Evolutionary conservation across 2,797 vertebrate genomes (phyloP).

Genomic region (Sebastes steindachneri): DNA sequence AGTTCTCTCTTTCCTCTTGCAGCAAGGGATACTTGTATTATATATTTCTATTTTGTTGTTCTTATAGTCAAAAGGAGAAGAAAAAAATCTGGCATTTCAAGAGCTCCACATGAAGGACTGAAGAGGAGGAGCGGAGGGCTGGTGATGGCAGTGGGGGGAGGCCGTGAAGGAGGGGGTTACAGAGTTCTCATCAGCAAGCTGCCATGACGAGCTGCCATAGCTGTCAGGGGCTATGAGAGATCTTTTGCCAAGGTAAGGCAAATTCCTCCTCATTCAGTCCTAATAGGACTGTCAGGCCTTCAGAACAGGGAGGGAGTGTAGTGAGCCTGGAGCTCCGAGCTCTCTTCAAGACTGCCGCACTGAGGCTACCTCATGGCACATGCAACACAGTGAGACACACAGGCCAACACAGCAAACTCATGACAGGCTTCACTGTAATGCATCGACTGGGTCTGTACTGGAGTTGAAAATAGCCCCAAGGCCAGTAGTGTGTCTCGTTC

Average conservation of each 20-base stretch:
- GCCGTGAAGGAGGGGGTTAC: constrained; percentile 8
- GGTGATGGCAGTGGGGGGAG: constrained; percentile 21
- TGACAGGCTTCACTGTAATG: constrained; percentile 63
- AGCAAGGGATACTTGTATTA: constrained; percentile 26
- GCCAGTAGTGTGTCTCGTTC: constrained; percentile 25
- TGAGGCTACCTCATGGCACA: constrained; percentile 55
- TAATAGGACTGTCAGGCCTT: constrained; percentile 76
- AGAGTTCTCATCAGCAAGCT: constrained; percentile 68
- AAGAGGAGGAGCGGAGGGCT: constrained; percentile 26
- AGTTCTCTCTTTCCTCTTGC: not conserved
- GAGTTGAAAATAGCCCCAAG: constrained; percentile 52
- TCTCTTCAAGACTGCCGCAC: constrained; percentile 35
- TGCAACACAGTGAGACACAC: constrained; percentile 65
- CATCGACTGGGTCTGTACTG: constrained; percentile 23
- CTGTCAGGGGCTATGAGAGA: constrained; percentile 71
- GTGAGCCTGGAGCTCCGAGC: constrained; percentile 45
- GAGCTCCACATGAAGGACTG: constrained; percentile 32
- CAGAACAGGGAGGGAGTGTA: constrained; percentile 53
- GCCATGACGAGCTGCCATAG: constrained; percentile 69
- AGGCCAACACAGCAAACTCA: constrained; percentile 25
- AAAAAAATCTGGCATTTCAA: constrained; percentile 8
- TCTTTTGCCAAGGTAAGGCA: constrained; percentile 76
- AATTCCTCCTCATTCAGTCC: constrained; percentile 70
- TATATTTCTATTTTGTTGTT: constrained; percentile 55
- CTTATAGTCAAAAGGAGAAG: constrained; percentile 12